Conservation (phyloP, 2,797 vertebrate species). For the Salarias fasciatus region DNA sequence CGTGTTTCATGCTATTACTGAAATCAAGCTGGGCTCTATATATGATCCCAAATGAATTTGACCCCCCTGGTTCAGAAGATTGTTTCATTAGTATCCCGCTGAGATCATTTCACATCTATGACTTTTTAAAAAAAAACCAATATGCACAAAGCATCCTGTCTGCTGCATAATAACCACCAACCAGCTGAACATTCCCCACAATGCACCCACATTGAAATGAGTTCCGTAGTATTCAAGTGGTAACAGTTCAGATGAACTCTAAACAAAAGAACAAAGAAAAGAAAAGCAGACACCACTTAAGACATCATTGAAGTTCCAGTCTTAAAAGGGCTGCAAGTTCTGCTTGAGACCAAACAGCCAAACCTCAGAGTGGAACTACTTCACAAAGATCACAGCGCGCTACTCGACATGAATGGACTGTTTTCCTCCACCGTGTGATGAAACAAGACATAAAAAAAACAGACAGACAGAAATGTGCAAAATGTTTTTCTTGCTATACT, state of each 20-base stretch:
- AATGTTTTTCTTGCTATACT: constrained; percentile 39
- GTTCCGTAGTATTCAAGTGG: constrained; percentile 45
- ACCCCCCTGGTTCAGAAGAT: too few species aligned
- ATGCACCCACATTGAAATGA: constrained; percentile 40
- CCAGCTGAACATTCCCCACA: constrained; percentile 39
- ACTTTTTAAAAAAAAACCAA: too few species aligned
- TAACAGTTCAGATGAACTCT: constrained; percentile 45
- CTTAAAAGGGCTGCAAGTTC: constrained; percentile 32
- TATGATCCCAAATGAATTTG: too few species aligned
- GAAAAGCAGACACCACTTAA: constrained; percentile 38
- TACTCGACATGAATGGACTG: constrained; percentile 48
- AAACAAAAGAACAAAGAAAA: not conserved
- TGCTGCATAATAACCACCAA: constrained; percentile 16
- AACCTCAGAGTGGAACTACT: constrained; percentile 34
- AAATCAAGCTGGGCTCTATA: not conserved
- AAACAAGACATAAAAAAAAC: constrained; percentile 30
- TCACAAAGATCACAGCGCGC: constrained; percentile 39
- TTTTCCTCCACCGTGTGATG: constrained; percentile 28
- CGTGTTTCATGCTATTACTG: too few species aligned
- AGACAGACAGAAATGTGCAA: constrained; percentile 22
- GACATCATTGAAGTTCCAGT: constrained; percentile 52
- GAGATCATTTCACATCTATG: not conserved
- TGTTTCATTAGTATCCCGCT: too few species aligned
- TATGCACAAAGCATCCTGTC: constrained; percentile 22
- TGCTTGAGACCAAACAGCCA: constrained; percentile 31